A percentile compares a stretch with the other conserved stretches of the same genome.
Evolutionary conservation across 2,113 vertebrate genomes (phyloP).

Genomic region (Otolemur garnettii): DNA sequence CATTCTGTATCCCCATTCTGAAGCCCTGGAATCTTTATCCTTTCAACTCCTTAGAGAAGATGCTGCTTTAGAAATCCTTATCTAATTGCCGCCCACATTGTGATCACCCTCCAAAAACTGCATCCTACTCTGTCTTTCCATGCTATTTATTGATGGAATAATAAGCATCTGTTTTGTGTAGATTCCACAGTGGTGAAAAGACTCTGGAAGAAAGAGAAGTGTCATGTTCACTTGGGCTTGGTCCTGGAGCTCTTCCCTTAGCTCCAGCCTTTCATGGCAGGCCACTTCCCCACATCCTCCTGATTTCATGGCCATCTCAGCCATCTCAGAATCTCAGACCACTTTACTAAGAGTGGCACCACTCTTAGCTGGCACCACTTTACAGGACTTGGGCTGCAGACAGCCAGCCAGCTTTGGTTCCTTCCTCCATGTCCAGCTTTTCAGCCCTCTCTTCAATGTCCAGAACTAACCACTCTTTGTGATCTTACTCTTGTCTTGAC

Average conservation of each 20-base stretch:
- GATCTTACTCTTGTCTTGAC: not conserved
- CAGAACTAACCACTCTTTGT: not conserved
- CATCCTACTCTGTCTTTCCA: not conserved
- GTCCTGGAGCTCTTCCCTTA: not conserved
- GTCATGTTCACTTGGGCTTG: too few relatives aligned
- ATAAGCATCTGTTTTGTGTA: not conserved
- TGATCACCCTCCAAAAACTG: not conserved
- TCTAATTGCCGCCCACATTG: accelerated
- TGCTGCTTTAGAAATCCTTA: accelerated
- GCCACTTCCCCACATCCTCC: accelerated
- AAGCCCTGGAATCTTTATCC: not conserved
- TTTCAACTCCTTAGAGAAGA: not conserved
- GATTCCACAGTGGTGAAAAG: not conserved
- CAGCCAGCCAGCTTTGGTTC: not conserved
- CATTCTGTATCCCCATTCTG: accelerated
- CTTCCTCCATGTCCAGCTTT: too few relatives aligned
- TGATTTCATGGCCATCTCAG: not conserved
- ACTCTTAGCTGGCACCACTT: too few relatives aligned
- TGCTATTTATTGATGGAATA: accelerated
- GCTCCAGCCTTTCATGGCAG: not conserved
- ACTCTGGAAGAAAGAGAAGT: not conserved
- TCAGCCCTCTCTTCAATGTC: not conserved
- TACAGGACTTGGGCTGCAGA: not conserved
- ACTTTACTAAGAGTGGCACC: too few relatives aligned
- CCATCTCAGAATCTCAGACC: too few relatives aligned